These are phyloP conservation scores for Nipponacmea schrenckii DNA, from an alignment of 2,888 invertebrate species.

Conservation along the genomic window DNA sequence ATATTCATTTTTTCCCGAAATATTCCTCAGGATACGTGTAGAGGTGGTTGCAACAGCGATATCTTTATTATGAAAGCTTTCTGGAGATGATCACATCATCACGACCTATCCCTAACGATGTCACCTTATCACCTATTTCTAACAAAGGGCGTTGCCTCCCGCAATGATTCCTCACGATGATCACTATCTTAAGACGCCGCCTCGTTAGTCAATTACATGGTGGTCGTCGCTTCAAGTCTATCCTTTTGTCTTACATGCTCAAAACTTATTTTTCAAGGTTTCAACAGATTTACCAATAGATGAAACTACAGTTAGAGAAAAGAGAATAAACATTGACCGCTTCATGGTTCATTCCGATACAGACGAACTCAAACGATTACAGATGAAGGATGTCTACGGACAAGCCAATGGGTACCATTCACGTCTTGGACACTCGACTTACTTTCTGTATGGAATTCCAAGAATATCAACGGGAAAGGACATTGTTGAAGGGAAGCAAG, in stretches of 20 bases:
- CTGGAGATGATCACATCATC: too few relatives aligned
- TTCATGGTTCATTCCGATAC: background rate
- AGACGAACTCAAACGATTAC: background rate
- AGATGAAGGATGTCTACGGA: background rate
- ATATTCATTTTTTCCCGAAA: background rate
- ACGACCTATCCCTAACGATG: too few relatives aligned
- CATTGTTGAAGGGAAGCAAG: too few relatives aligned
- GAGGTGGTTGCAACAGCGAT: background rate
- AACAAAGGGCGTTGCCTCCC: too few relatives aligned
- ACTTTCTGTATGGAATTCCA: background rate
- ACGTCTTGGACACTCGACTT: background rate
- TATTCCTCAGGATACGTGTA: background rate
- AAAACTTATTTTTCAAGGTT: too few relatives aligned
- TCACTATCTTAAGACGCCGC: too few relatives aligned
- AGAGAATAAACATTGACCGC: background rate
- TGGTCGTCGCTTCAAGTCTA: too few relatives aligned
- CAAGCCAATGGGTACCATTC: background rate
- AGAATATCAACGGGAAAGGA: background rate
- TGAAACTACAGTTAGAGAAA: background rate
- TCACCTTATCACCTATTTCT: too few relatives aligned
- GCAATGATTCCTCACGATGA: too few relatives aligned
- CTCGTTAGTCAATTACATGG: too few relatives aligned
- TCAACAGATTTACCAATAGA: background rate
- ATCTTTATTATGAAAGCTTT: background rate
- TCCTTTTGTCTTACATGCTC: too few relatives aligned